Conservation (phyloP, 92 coral and sea anemone genomes). For the Actinernus sp. region DNA sequence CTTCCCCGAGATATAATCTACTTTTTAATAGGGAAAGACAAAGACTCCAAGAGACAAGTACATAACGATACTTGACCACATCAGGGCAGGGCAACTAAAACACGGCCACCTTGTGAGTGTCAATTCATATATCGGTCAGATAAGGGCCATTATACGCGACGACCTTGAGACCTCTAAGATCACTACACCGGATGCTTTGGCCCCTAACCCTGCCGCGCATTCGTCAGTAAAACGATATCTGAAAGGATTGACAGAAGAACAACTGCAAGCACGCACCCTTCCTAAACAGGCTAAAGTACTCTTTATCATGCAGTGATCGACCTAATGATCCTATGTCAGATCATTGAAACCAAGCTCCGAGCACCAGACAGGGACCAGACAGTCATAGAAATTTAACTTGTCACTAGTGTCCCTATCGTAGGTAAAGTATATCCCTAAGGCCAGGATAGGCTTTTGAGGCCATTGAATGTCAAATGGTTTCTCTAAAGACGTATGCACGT, state of each 20-base stretch:
- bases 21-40: slow-evolving; percentile 37
- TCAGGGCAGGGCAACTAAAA: too few relatives aligned
- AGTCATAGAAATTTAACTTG: too few relatives aligned
- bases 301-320: slow-evolving; percentile 2
- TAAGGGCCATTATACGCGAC: too few relatives aligned
- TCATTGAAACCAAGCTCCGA: slow-evolving; percentile 2
- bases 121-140: too few relatives aligned
- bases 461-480: too few relatives aligned
- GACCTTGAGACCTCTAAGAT: too few relatives aligned
- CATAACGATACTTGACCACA: neutral
- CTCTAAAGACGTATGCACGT: too few relatives aligned
- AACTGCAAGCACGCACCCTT: neutral
- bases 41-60: too few relatives aligned
- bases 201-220: slow-evolving; percentile 27
- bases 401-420: too few relatives aligned
- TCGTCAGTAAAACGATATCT: slow-evolving; percentile 10
- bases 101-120: too few relatives aligned
- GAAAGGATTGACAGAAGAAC: slow-evolving; percentile 17
- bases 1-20: slow-evolving; percentile 25
- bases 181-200: slow-evolving; percentile 16
- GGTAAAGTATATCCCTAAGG: too few relatives aligned
- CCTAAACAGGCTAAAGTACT: slow-evolving; percentile 12
- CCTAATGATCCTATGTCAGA: neutral
- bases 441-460: too few relatives aligned
- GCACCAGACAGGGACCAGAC: neutral